These are phyloP conservation scores for Cynaeus angustus DNA, from an alignment of 2,888 invertebrate genomes.

Conservation along the genomic window DNA sequence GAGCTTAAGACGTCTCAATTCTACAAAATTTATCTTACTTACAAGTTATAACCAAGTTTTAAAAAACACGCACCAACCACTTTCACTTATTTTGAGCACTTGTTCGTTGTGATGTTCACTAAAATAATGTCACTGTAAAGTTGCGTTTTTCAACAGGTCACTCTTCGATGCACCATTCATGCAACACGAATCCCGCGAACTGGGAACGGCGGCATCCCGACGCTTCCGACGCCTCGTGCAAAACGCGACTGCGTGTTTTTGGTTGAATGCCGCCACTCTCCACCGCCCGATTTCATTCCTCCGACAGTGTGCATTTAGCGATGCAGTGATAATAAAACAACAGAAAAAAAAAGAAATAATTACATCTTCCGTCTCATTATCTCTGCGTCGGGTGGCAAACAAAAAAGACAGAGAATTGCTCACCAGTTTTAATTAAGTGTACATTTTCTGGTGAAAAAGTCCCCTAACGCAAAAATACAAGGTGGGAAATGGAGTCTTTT, in stretches of 20 bases:
- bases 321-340: slow-evolving; percentile 9
- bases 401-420: neutral
- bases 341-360: neutral
- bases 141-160: slow-evolving; percentile 42
- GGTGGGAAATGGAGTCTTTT: too few relatives aligned
- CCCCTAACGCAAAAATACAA: too few relatives aligned
- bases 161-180: slow-evolving; percentile 39
- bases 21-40: neutral
- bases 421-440: neutral
- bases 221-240: slow-evolving; percentile 57
- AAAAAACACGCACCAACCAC: slow-evolving; percentile 13
- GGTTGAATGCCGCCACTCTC: slow-evolving; percentile 40
- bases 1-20: neutral
- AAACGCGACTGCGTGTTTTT: slow-evolving; percentile 56
- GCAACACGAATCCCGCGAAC: slow-evolving; percentile 56
- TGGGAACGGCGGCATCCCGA: slow-evolving; percentile 57
- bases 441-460: too few relatives aligned
- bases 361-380: slow-evolving; percentile 3
- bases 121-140: neutral
- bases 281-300: slow-evolving; percentile 35
- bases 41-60: neutral
- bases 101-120: slow-evolving; percentile 5
- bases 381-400: neutral
- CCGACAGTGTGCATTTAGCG: slow-evolving; percentile 16
- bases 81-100: slow-evolving; percentile 11